Base-by-base conservation (phyloP, 2,888 invertebrate genomes). In the Endomychus coccineus region DNA sequence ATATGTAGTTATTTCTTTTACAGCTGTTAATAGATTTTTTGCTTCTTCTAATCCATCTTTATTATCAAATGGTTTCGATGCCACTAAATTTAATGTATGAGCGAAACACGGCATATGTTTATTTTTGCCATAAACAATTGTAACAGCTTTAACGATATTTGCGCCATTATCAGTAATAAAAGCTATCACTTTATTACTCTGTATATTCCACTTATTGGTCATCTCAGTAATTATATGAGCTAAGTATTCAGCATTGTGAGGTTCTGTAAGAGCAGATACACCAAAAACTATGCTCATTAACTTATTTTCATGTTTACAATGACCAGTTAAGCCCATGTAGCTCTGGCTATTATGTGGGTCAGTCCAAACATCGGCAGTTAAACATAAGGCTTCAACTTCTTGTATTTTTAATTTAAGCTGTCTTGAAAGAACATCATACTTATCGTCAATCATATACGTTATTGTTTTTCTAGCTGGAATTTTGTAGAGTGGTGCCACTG, bases 131-230 rank as follows among this genome's bases (percentile, higher is more conserved):
- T 36, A 47, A 25, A 33, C 36, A 19, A 39, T 36, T 36, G 36
- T 44, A 30, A 50, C 39, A 29, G 48, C 48, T 27, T 49, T 50
- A 33, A 49, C 47, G 33, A 52, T 50, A 45, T 48, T 51, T 9
- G 48, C 47, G 30, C 44, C 49, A 39, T 48, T 48, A 33, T 47
- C 50, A 25, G 47, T 51, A 22, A 50, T 37, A 43, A 48, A 25
- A 25, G 45, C 48, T 44, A 27, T 32, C 27, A 50, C 42, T 49
- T 49, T 48, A 29, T 31, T 19, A 13, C 10, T 12, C 9, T 16
- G 24, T 4, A 37, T 37, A n/a, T 27, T 19, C 37, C 44, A 48
- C 43, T 49, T 43, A 41, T 40, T 41, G 30, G 39, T 42, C 38
- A 42, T 48, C 22, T 22, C 40, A 24, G 29, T 42, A 34, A 46